phyloP scores from a whole-genome alignment of 2,113 vertebrate species.

The Rafetus swinhoei region DNA sequence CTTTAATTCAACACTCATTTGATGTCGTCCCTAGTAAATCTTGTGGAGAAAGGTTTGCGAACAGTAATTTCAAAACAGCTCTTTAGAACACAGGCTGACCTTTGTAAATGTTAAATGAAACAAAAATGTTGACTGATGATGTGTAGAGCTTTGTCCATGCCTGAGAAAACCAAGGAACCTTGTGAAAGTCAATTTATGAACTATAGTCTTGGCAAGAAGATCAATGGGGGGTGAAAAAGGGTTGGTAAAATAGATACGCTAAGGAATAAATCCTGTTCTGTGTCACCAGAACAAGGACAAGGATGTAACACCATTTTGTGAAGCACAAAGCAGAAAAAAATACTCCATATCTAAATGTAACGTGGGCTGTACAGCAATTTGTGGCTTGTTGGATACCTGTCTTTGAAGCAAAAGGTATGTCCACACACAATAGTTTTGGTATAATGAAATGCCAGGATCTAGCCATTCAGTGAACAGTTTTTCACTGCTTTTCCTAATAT shows the following conservation, averaged over 20 bases:
- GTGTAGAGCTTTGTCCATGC: background rate
- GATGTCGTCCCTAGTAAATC: slow-evolving; percentile 23
- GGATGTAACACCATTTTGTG: background rate
- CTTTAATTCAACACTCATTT: slow-evolving; percentile 27
- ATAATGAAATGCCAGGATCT: background rate
- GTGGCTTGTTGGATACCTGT: background rate
- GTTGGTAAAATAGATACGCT: background rate
- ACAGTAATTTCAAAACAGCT: slow-evolving; percentile 46
- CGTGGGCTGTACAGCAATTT: background rate
- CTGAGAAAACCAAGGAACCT: slow-evolving; percentile 47
- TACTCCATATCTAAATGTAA: background rate
- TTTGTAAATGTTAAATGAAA: slow-evolving; percentile 61
- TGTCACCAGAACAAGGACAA: background rate
- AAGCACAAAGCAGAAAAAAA: background rate
- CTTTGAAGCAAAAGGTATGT: background rate
- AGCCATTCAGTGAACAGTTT: background rate
- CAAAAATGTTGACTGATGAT: slow-evolving; percentile 63
- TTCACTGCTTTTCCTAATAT: background rate
- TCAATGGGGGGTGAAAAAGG: background rate
- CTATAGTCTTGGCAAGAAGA: background rate
- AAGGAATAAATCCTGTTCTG: background rate
- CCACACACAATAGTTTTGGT: background rate
- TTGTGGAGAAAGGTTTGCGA: slow-evolving; percentile 63
- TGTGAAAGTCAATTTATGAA: slow-evolving; percentile 43
- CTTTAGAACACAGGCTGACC: slow-evolving; percentile 65